A percentile compares a stretch with the other conserved stretches of the same genome.
These are phyloP conservation scores for Drosophila fuyamai DNA, from an alignment of 1,140 invertebrate species.

Conservation along the genomic window DNA sequence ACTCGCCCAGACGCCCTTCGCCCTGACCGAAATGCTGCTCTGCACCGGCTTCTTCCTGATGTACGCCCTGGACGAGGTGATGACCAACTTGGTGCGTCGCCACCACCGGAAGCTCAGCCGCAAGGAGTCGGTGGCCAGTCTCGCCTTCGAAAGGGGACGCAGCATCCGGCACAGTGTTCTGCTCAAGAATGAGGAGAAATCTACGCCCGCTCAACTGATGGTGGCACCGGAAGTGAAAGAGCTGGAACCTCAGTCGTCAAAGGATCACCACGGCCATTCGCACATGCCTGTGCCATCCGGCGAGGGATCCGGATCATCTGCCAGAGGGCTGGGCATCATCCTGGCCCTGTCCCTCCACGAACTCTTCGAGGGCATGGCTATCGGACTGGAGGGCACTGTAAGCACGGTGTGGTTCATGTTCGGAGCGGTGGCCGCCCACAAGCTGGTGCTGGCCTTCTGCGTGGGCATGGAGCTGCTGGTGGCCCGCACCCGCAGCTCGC, in stretches of 20 bases:
- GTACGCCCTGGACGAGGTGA: constrained; percentile 92
- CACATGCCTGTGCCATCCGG: constrained; percentile 84
- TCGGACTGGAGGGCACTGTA: constrained; percentile 91
- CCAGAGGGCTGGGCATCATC: constrained; percentile 92
- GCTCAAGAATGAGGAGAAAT: not conserved
- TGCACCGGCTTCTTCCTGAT: constrained; percentile 93
- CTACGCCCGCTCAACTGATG: not conserved
- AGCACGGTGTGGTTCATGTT: constrained; percentile 92
- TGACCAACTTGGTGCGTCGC: constrained; percentile 88
- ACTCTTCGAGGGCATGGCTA: constrained; percentile 95
- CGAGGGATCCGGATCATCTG: constrained; percentile 85
- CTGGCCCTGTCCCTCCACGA: constrained; percentile 95
- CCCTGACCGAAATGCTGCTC: constrained; percentile 89
- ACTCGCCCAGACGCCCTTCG: constrained; percentile 86
- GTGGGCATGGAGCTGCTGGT: constrained; percentile 92
- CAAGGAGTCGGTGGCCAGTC: constrained; percentile 55
- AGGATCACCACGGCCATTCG: constrained; percentile 84
- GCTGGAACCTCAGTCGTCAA: constrained; percentile 45
- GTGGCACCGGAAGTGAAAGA: constrained; percentile 33
- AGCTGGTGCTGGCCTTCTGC: constrained; percentile 95
- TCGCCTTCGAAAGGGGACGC: constrained; percentile 71
- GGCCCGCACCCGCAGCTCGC: constrained; percentile 87
- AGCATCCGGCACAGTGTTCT: constrained; percentile 66
- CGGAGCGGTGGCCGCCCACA: constrained; percentile 94
- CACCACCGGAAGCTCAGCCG: constrained; percentile 80